A percentile compares a stretch with the other conserved stretches of the same genome.
phyloP scores from a whole-genome alignment of 2,797 vertebrate genomes.

The Lates japonicus region DNA sequence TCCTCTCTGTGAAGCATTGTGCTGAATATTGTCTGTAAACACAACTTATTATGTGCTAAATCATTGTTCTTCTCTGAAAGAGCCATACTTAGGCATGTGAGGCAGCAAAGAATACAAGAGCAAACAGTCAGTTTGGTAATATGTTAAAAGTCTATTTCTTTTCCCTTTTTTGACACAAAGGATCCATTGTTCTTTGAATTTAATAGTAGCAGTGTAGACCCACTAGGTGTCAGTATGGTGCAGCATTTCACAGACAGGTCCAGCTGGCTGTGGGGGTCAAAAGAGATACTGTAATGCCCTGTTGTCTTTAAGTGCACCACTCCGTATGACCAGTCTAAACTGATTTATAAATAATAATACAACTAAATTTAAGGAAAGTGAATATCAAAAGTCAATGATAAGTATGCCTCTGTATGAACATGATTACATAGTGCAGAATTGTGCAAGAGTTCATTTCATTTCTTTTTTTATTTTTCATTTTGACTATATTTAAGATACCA shows the following conservation, averaged over 20 bases:
- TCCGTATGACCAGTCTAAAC: not conserved
- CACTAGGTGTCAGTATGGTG: constrained; percentile 74
- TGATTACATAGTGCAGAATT: not conserved
- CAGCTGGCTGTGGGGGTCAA: not conserved
- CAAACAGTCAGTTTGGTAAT: constrained; percentile 17
- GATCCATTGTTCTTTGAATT: constrained; percentile 63
- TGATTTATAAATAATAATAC: not conserved
- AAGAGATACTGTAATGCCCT: too few relatives aligned
- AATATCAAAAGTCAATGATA: not conserved
- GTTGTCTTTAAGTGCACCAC: not conserved
- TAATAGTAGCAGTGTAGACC: constrained; percentile 37
- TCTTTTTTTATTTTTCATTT: not conserved
- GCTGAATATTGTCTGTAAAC: constrained; percentile 7
- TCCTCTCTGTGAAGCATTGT: constrained; percentile 11
- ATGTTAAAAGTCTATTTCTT: constrained; percentile 9
- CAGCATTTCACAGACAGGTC: constrained; percentile 33
- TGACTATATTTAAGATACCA: not conserved
- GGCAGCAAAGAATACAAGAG: constrained; percentile 10
- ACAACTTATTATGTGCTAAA: not conserved
- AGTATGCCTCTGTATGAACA: not conserved
- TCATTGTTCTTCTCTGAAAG: not conserved
- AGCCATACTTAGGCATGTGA: not conserved
- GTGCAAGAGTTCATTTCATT: not conserved
- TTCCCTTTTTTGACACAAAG: constrained; percentile 60
- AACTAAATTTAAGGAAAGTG: not conserved